Percentiles rank a stretch among this genome's conserved stretches.
These are phyloP conservation scores for Fukomys damarensis DNA, from an alignment of 2,113 vertebrate genomes.

Conservation along the genomic window DNA sequence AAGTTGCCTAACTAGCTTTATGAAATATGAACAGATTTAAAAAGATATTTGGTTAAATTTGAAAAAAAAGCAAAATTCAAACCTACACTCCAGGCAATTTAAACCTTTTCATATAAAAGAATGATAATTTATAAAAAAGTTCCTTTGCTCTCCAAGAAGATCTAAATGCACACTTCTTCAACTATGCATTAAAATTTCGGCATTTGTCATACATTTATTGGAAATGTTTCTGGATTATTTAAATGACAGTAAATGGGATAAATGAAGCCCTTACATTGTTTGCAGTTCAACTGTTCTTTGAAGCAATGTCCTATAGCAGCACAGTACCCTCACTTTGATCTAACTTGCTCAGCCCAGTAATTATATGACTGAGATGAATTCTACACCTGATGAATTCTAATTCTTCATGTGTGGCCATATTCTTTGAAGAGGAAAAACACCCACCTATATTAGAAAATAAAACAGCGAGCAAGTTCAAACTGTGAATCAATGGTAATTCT, in stretches of 20 bases:
- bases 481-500: slow-evolving; percentile 79
- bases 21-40: slow-evolving; percentile 68
- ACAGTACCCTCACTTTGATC: slow-evolving; percentile 80
- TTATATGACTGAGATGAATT: slow-evolving; percentile 81
- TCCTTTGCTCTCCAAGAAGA: slow-evolving; percentile 74
- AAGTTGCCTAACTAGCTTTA: slow-evolving; percentile 59
- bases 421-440: slow-evolving; percentile 77
- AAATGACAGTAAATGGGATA: slow-evolving; percentile 69
- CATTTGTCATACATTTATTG: slow-evolving; percentile 77
- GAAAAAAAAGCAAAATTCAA: slow-evolving; percentile 12
- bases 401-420: slow-evolving; percentile 85
- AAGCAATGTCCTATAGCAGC: slow-evolving; percentile 75
- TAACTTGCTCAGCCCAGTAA: slow-evolving; percentile 83
- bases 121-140: slow-evolving; percentile 71
- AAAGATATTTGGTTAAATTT: slow-evolving; percentile 64
- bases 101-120: slow-evolving; percentile 58
- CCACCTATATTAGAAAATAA: slow-evolving; percentile 80
- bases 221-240: slow-evolving; percentile 80
- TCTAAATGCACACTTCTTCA: slow-evolving; percentile 69
- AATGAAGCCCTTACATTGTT: slow-evolving; percentile 73
- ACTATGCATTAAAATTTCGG: slow-evolving; percentile 73
- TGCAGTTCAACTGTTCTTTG: slow-evolving; percentile 65
- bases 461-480: slow-evolving; percentile 84
- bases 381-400: slow-evolving; percentile 83
- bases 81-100: slow-evolving; percentile 39